These are phyloP conservation scores for Psittacara wagleri DNA, from an alignment of 2,113 vertebrate genomes.

Conservation along the genomic window DNA sequence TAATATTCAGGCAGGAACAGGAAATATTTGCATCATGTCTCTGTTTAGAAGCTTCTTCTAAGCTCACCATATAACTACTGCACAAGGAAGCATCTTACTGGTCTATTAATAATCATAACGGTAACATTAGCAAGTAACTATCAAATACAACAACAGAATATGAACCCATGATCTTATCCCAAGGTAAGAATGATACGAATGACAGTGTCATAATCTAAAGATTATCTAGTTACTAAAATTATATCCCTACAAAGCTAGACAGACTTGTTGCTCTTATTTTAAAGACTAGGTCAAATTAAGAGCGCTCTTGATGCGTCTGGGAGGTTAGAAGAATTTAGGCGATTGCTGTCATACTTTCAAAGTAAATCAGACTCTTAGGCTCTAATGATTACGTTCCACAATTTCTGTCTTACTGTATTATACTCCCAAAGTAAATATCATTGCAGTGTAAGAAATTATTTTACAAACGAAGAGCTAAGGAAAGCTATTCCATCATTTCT, in stretches of 20 bases:
- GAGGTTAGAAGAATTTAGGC: not conserved
- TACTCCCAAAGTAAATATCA: not conserved
- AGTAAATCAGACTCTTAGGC: not conserved
- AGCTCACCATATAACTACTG: not conserved
- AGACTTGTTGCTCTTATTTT: not conserved
- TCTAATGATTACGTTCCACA: not conserved
- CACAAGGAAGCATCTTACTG: not conserved
- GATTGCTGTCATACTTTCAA: not conserved
- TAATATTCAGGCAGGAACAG: not conserved
- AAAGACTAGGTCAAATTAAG: not conserved
- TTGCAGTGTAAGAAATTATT: not conserved
- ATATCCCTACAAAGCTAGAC: not conserved
- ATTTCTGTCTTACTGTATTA: not conserved
- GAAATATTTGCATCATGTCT: not conserved
- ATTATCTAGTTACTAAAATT: not conserved
- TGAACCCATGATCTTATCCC: not conserved
- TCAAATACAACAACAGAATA: not conserved
- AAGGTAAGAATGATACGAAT: not conserved
- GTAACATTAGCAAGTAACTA: not conserved
- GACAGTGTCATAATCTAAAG: not conserved
- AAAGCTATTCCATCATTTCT: not conserved
- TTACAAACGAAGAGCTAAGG: not conserved
- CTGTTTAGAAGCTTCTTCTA: not conserved
- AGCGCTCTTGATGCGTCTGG: not conserved
- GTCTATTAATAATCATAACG: not conserved